Evolutionary conservation across 2,888 invertebrate species (phyloP).

Genomic region (Mycalesis mineus): DNA sequence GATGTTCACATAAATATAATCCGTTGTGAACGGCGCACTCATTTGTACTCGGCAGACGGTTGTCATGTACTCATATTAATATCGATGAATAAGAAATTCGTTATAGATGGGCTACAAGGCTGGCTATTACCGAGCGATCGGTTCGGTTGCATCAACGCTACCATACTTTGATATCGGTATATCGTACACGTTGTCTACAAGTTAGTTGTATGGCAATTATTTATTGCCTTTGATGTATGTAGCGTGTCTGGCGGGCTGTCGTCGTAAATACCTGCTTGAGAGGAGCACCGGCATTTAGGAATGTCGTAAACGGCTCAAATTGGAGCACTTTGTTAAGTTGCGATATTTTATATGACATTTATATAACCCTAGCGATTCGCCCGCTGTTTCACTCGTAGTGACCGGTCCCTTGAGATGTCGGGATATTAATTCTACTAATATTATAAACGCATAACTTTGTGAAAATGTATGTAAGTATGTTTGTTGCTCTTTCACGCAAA

Average conservation of each 20-base stretch:
- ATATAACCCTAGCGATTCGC: no score
- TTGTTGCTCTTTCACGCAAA: no score
- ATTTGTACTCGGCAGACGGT: conserved; percentile 72
- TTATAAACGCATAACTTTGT: no score
- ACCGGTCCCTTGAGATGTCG: no score
- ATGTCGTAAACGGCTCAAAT: conserved; percentile 8
- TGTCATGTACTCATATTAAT: conserved; percentile 74
- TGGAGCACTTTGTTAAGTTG: conserved; percentile 4
- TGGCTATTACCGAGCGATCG: conserved; percentile 62
- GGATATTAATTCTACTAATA: no score
- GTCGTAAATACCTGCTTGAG: conserved; percentile 17
- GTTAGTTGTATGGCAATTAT: conserved; percentile 5
- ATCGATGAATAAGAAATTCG: conserved; percentile 78
- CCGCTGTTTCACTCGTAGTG: no score
- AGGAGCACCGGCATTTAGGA: conserved; percentile 5
- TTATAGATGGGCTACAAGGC: conserved; percentile 74
- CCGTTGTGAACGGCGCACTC: conserved; percentile 65
- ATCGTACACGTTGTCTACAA: conserved; percentile 5
- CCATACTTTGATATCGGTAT: conserved; percentile 41
- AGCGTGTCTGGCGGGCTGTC: conserved; percentile 9
- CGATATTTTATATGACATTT: neutral
- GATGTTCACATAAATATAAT: conserved; percentile 74
- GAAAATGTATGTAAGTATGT: no score
- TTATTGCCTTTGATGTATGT: conserved; percentile 9
- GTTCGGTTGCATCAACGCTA: conserved; percentile 54